Conservation (phyloP, 2,113 vertebrate genomes). For the Chaetops frenatus region DNA sequence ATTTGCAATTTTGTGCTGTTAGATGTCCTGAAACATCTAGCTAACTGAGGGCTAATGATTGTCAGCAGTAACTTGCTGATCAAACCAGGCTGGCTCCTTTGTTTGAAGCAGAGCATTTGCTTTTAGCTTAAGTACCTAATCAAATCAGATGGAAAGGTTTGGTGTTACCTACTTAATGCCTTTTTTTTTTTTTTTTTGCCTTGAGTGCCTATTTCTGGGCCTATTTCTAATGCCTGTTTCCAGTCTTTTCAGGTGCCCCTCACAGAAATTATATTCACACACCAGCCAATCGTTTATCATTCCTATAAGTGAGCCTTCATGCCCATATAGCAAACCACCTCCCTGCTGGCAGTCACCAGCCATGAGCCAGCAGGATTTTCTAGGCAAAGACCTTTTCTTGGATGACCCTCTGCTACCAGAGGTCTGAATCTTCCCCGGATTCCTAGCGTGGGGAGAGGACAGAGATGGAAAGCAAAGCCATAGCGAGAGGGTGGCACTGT, state of each 20-base stretch:
- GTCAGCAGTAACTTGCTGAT: not conserved
- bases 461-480: not conserved
- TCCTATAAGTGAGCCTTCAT: not conserved
- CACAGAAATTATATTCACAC: not conserved
- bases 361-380: not conserved
- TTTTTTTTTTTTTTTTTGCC: not conserved
- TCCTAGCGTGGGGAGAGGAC: not conserved
- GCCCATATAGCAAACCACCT: not conserved
- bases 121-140: not conserved
- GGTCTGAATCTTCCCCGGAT: not conserved
- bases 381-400: not conserved
- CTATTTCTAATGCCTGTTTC: not conserved
- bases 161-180: not conserved
- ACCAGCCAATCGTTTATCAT: not conserved
- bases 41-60: not conserved
- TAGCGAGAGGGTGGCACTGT: not conserved
- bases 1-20: not conserved
- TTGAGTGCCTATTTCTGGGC: not conserved
- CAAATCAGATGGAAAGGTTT: not conserved
- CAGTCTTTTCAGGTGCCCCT: not conserved
- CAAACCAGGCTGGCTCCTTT: not conserved
- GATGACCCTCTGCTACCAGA: not conserved
- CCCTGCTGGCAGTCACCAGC: not conserved
- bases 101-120: not conserved
- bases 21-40: not conserved